A percentile compares a stretch with the other conserved stretches of the same genome.
These are phyloP conservation scores for Drosophila mimetica DNA, from an alignment of 2,888 invertebrate genomes.

Conservation along the genomic window DNA sequence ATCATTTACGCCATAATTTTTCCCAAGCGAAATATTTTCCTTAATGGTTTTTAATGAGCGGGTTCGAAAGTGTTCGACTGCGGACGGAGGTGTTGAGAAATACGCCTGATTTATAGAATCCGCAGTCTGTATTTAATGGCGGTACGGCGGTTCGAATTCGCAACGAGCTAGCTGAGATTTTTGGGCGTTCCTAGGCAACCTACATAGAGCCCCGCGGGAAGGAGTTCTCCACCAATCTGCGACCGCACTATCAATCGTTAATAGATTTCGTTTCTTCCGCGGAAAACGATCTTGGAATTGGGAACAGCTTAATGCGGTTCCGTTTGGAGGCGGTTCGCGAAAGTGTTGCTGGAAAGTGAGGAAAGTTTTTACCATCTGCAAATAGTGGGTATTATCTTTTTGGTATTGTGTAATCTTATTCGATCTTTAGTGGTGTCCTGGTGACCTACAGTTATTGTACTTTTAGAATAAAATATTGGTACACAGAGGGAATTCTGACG, in stretches of 20 bases:
- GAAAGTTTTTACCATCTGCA: not conserved
- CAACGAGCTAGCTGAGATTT: constrained; percentile 20
- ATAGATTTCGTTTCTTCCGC: constrained; percentile 17
- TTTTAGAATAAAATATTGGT: no score
- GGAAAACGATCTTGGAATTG: constrained; percentile 3
- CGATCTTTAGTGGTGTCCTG: no score
- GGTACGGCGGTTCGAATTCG: constrained; percentile 43
- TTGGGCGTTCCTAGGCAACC: constrained; percentile 36
- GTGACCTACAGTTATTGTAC: no score
- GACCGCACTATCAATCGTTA: not conserved
- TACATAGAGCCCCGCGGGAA: constrained; percentile 20
- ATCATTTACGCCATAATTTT: constrained; percentile 79
- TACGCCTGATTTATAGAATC: constrained; percentile 75
- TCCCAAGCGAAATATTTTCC: constrained; percentile 72
- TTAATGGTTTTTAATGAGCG: constrained; percentile 78
- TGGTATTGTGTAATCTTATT: not conserved
- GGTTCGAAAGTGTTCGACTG: constrained; percentile 49
- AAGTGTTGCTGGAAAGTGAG: constrained; percentile 10
- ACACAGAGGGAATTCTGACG: no score
- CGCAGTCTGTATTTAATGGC: constrained; percentile 69
- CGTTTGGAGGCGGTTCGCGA: constrained; percentile 9
- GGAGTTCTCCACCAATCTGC: not conserved
- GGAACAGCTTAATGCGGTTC: constrained; percentile 11
- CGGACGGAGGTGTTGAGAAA: constrained; percentile 71
- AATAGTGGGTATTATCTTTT: no score